Conservation (phyloP, 2,797 vertebrate genomes). For the Pteronotus mesoamericanus region DNA sequence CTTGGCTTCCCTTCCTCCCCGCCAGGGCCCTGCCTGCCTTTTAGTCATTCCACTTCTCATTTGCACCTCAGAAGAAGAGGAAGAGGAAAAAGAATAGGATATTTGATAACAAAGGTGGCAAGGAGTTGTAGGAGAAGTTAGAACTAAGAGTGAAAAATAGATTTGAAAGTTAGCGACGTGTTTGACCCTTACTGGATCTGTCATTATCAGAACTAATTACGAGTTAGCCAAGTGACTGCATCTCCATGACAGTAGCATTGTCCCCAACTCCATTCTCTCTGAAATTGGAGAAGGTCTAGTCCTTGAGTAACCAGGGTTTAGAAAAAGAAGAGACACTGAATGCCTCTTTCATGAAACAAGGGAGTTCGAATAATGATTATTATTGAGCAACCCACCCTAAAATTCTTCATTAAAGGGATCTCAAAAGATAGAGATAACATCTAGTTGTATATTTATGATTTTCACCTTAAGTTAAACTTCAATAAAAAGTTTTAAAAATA, state of each 20-base stretch:
- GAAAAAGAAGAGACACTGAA: not conserved
- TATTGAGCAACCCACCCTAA: not conserved
- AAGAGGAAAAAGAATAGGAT: not conserved
- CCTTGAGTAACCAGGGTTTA: not conserved
- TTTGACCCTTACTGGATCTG: not conserved
- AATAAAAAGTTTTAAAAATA: not conserved
- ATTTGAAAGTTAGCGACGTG: not conserved
- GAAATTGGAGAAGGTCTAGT: not conserved
- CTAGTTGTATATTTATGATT: not conserved
- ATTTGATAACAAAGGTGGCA: constrained; percentile 17
- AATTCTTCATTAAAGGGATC: not conserved
- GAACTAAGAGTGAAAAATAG: constrained; percentile 3
- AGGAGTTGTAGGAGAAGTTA: constrained; percentile 3
- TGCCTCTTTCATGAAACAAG: not conserved
- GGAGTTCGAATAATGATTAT: not conserved
- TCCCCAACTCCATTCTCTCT: not conserved
- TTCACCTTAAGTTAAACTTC: not conserved
- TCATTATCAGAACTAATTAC: constrained; percentile 1
- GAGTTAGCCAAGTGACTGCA: not conserved
- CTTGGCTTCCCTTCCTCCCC: not conserved
- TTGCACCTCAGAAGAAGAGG: not conserved
- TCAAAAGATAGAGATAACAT: not conserved
- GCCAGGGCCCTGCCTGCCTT: not conserved
- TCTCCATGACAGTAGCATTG: not conserved
- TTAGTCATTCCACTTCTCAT: constrained; percentile 8